These are phyloP conservation scores for Lithophane socia DNA, from an alignment of 2,888 invertebrate species.

Conservation along the genomic window DNA sequence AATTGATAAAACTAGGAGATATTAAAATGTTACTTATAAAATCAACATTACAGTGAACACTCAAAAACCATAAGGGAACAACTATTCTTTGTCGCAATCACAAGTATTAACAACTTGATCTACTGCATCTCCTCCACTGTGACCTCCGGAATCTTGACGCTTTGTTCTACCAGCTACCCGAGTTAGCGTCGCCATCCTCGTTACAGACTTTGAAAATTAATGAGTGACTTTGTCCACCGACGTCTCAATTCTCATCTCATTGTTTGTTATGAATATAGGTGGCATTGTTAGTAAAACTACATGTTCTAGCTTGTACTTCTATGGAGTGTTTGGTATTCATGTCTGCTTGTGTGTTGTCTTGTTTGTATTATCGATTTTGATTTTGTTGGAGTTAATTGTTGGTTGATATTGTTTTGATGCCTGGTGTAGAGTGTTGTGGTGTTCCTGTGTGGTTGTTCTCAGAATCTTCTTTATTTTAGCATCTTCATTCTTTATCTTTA, in stretches of 20 bases:
- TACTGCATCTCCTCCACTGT: conserved; percentile 54
- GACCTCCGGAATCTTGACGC: conserved; percentile 55
- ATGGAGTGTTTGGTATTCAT: conserved; percentile 67
- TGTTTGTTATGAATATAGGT: conserved; percentile 75
- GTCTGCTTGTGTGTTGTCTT: conserved; percentile 61
- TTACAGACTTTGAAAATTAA: conserved; percentile 86
- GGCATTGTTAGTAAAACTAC: conserved; percentile 68
- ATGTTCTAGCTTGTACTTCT: conserved; percentile 59
- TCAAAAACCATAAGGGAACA: neutral
- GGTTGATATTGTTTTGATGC: conserved; percentile 46
- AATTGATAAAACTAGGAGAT: neutral
- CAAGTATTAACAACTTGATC: conserved; percentile 24
- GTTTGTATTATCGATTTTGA: conserved; percentile 61
- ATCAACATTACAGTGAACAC: neutral
- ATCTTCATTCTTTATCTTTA: neutral
- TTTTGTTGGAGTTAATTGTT: conserved; percentile 62
- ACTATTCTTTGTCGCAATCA: neutral
- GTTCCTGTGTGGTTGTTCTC: neutral
- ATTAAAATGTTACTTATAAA: neutral
- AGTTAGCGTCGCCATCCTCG: conserved; percentile 75
- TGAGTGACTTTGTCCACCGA: conserved; percentile 80
- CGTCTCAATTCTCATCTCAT: conserved; percentile 78
- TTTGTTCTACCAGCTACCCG: conserved; percentile 72
- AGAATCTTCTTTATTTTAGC: neutral
- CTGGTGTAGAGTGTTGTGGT: conserved; percentile 11